A percentile compares a stretch with the other conserved stretches of the same genome.
phyloP scores from a whole-genome alignment of 2,888 invertebrate species.

The Acronicta alni region DNA sequence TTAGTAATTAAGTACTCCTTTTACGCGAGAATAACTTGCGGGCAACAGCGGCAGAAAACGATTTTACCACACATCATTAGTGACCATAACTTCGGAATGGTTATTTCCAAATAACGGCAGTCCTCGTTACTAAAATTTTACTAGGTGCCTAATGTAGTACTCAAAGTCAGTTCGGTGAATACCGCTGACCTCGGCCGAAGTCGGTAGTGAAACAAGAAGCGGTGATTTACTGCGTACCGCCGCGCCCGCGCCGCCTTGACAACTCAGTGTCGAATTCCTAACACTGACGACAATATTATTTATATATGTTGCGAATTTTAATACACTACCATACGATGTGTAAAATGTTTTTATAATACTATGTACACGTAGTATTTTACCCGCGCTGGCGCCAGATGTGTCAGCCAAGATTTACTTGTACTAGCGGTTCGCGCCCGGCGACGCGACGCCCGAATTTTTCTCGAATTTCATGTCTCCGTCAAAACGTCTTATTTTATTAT shows the following conservation, averaged over 20 bases:
- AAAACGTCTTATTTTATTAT: no score
- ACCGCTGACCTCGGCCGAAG: conserved; percentile 16
- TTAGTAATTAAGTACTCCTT: no score
- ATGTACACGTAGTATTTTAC: background rate
- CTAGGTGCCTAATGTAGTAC: no score
- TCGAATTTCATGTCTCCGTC: no score
- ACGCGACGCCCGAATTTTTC: no score
- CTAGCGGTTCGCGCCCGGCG: no score
- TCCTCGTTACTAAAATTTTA: no score
- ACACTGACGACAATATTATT: conserved; percentile 7
- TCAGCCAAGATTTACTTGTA: background rate
- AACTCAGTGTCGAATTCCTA: conserved; percentile 20
- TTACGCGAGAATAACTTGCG: no score
- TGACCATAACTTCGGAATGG: no score
- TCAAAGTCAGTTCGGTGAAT: background rate
- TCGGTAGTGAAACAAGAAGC: conserved; percentile 1
- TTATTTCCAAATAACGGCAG: no score
- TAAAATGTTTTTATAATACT: background rate
- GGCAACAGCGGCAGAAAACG: no score
- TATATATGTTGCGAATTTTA: conserved; percentile 26
- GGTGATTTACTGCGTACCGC: conserved; percentile 24
- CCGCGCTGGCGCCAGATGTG: background rate
- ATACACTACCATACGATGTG: background rate
- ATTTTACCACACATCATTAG: no score
- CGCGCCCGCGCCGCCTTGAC: conserved; percentile 24